Percentiles rank a stretch among this genome's conserved stretches.
Conservation (phyloP, 2,113 vertebrate species). For the Calyptommatus sinebrachiatus region DNA sequence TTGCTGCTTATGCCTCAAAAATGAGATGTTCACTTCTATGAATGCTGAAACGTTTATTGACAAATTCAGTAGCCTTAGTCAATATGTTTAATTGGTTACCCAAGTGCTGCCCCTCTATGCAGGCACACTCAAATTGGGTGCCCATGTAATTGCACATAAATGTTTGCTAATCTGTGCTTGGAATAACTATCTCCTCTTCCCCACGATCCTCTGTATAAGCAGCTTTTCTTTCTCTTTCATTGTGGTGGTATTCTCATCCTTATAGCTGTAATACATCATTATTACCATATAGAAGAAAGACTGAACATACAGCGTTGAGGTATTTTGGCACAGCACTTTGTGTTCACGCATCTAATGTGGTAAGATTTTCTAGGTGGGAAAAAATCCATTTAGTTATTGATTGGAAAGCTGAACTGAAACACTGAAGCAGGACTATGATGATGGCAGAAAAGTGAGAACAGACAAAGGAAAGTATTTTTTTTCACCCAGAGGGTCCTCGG, state of each 20-base stretch:
- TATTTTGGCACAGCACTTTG: not conserved
- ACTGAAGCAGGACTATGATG: too few relatives aligned
- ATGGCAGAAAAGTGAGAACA: too few relatives aligned
- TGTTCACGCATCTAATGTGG: too few relatives aligned
- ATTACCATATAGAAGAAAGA: not conserved
- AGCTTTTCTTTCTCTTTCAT: not conserved
- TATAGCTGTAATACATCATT: not conserved
- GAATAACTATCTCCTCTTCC: not conserved
- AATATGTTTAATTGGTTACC: not conserved
- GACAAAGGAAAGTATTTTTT: too few relatives aligned
- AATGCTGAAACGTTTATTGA: constrained; percentile 3
- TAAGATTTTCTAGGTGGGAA: not conserved
- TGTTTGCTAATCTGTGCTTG: not conserved
- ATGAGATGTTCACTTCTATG: constrained; percentile 35
- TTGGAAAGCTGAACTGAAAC: not conserved
- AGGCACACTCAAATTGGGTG: too few relatives aligned
- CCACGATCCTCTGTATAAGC: not conserved
- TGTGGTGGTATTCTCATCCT: not conserved
- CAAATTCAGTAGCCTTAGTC: not conserved
- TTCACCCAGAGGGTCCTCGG: too few relatives aligned
- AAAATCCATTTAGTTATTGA: not conserved
- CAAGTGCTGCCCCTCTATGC: not conserved
- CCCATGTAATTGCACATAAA: not conserved
- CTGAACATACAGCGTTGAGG: not conserved
- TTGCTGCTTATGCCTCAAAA: constrained; percentile 41